Evolutionary conservation across 2,797 vertebrate species (phyloP).

Genomic region (Clarias fuscus): DNA sequence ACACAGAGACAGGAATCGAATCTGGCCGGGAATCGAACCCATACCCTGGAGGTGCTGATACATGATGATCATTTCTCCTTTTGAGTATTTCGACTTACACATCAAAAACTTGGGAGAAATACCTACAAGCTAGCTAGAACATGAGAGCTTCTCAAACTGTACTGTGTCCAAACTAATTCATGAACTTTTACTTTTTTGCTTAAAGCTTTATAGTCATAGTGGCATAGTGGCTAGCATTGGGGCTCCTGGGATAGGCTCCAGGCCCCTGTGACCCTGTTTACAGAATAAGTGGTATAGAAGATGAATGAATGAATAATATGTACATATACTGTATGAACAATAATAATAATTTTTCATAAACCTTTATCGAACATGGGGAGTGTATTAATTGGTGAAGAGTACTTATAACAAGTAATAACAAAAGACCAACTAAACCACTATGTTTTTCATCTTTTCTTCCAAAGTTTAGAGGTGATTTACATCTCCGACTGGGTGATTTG

Average conservation of each 20-base stretch:
- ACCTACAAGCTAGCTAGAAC: not conserved
- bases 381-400: not conserved
- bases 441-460: not conserved
- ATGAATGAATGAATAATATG: too few species aligned
- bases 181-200: not conserved
- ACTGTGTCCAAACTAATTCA: not conserved
- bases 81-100: not conserved
- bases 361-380: not conserved
- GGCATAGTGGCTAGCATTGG: too few species aligned
- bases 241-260: too few species aligned
- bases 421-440: not conserved
- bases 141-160: not conserved
- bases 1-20: too few species aligned
- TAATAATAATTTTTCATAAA: not conserved
- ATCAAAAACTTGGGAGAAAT: not conserved
- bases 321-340: too few species aligned
- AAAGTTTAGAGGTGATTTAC: not conserved
- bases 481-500: not conserved
- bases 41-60: too few species aligned
- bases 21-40: too few species aligned
- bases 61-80: not conserved
- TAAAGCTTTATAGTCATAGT: too few species aligned
- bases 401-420: not conserved
- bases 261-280: too few species aligned
- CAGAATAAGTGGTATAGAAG: too few species aligned